phyloP scores from a whole-genome alignment of 2,113 vertebrate genomes.

The Ranitomeya variabilis region DNA sequence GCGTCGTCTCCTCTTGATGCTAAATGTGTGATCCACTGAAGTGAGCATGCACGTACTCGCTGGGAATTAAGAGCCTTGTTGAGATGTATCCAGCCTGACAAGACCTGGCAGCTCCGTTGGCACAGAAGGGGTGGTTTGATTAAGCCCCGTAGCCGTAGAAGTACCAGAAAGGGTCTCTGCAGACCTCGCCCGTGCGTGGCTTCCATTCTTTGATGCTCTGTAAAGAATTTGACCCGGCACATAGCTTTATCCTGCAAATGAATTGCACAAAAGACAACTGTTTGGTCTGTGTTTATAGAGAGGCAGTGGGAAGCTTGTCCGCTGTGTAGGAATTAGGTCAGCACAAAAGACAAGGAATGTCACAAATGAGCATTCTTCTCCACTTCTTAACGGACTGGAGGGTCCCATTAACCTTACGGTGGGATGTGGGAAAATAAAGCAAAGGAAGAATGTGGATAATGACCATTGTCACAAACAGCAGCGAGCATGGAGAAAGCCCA shows the following conservation, averaged over 20 bases:
- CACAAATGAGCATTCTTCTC: not conserved
- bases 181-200: not conserved
- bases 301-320: constrained; percentile 47
- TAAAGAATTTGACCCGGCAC: constrained; percentile 47
- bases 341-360: constrained; percentile 43
- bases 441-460: not conserved
- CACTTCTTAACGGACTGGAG: not conserved
- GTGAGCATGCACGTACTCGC: constrained; percentile 2
- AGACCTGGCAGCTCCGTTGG: not conserved
- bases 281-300: constrained; percentile 51
- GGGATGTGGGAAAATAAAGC: not conserved
- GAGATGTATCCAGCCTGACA: constrained; percentile 4
- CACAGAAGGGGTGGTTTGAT: constrained; percentile 11
- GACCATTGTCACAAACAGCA: not conserved
- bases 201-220: constrained; percentile 8
- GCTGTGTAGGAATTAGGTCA: constrained; percentile 11
- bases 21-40: not conserved
- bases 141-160: not conserved
- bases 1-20: not conserved
- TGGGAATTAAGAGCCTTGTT: not conserved
- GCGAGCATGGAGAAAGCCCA: not conserved
- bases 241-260: constrained; percentile 27
- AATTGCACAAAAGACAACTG: constrained; percentile 36
- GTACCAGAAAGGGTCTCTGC: not conserved
- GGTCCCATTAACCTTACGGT: not conserved